phyloP scores from a whole-genome alignment of 2,888 invertebrate species.

The Pyrocoelia pectoralis region DNA sequence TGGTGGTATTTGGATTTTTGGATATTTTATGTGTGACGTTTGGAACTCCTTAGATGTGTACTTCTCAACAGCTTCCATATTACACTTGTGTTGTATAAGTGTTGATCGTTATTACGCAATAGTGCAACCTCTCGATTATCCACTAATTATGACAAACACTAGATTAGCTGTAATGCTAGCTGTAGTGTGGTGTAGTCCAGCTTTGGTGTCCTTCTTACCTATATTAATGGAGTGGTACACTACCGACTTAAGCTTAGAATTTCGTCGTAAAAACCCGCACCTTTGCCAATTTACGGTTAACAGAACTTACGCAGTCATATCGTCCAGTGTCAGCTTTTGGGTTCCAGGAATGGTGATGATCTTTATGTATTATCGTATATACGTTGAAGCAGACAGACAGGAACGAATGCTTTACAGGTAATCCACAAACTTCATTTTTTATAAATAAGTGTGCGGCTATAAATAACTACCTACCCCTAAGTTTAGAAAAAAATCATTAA shows the following conservation, averaged over 20 bases:
- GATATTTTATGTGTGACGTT: conserved; percentile 92
- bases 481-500: background rate
- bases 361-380: conserved; percentile 90
- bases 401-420: conserved; percentile 86
- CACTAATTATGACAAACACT: conserved; percentile 88
- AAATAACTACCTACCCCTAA: background rate
- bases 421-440: conserved; percentile 47
- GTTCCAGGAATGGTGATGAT: conserved; percentile 93
- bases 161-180: conserved; percentile 83
- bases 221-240: conserved; percentile 97
- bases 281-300: conserved; percentile 87
- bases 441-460: conserved; percentile 1
- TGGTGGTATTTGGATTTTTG: conserved; percentile 86
- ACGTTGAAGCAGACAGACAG: conserved; percentile 84
- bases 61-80: conserved; percentile 91
- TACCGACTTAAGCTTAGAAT: conserved; percentile 79
- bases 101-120: conserved; percentile 91
- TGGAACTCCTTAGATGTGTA: conserved; percentile 97
- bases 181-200: conserved; percentile 92
- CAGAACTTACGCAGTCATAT: conserved; percentile 85
- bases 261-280: conserved; percentile 72
- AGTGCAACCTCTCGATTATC: conserved; percentile 92
- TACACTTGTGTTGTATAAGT: conserved; percentile 93
- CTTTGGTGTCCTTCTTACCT: conserved; percentile 91
- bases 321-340: conserved; percentile 93